Base-by-base conservation (phyloP, 2,113 vertebrate genomes). In the Fulmarus glacialis region DNA sequence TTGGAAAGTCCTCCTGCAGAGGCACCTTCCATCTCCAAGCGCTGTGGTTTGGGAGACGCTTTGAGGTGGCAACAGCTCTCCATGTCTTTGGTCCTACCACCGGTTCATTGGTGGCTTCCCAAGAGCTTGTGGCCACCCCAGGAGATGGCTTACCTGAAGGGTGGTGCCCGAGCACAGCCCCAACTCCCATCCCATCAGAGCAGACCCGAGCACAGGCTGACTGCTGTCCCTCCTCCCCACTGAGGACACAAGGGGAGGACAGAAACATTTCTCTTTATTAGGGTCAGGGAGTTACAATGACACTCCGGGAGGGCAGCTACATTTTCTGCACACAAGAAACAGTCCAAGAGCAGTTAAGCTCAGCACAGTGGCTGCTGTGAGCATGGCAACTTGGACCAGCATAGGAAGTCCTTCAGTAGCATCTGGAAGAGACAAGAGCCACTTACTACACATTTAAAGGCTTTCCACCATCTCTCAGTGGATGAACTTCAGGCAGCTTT, bases 161-260 rank as follows among this genome's bases (percentile, higher is more conserved):
- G 7, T 0, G 2, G 27, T 14, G 11, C 66, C 36, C 0, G 0
- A 55, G 18, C 5, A 53, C 18, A 45, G 5, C 20, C 32, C 9
- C 5, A 4, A 1, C 24, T 6, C 26, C 19, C 34, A 26, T 6
- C 34, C 6, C n/a, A 19, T 18, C 2, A 1, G 4, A 53, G 43
- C 29, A 82, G 30, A 19, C 18, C 56, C 21, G 5, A 58, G 23
- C 22, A 22, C 19, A 80, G 20, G 26, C 29, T 30, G 14, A 4
- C 12, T 9, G 17, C 17, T 42, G 11, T 23, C 24, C 48, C 36
- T 45, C 9, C 30, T 24, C 75, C 43, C 20, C 66, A 47, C 17
- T 4, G 5, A 83, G 67, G 40, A 13, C 13, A n/a, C 53, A 26
- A 24, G 10, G 4, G 4, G 34, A 47, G 3, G 20, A 72, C 43